Conservation (phyloP, 2,113 vertebrate genomes). For the Carlito syrichta region DNA sequence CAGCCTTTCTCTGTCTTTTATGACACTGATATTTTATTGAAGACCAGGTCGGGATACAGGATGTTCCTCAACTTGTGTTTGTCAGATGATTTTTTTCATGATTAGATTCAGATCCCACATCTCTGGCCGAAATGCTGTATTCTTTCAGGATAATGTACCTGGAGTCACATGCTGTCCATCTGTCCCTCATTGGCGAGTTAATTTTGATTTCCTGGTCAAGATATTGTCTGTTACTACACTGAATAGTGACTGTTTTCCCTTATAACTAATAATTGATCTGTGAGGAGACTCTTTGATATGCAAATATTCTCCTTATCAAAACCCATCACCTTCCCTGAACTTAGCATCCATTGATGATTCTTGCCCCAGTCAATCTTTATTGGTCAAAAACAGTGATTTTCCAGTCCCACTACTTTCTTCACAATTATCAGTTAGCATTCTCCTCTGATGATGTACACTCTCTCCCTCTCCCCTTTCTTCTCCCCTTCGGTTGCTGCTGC, state of each 20-base stretch:
- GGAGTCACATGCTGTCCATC: not conserved
- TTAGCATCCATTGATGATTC: not conserved
- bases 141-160: not conserved
- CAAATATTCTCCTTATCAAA: not conserved
- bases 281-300: not conserved
- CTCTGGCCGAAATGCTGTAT: not conserved
- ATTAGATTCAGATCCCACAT: not conserved
- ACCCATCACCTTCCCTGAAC: fast-evolving
- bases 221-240: not conserved
- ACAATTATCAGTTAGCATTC: not conserved
- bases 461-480: fast-evolving
- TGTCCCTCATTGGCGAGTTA: not conserved
- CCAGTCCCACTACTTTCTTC: not conserved
- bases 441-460: not conserved
- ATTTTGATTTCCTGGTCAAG: not conserved
- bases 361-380: not conserved
- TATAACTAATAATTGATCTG: not conserved
- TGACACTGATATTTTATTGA: not conserved
- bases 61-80: not conserved
- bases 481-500: too few species aligned
- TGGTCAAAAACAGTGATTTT: not conserved
- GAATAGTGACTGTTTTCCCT: not conserved
- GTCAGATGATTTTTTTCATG: not conserved
- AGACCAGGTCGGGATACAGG: not conserved
- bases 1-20: not conserved